Percentiles rank a stretch among this genome's conserved stretches.
Conservation (phyloP, 2,113 vertebrate genomes). For the Pseudorhombus dupliciocellatus region DNA sequence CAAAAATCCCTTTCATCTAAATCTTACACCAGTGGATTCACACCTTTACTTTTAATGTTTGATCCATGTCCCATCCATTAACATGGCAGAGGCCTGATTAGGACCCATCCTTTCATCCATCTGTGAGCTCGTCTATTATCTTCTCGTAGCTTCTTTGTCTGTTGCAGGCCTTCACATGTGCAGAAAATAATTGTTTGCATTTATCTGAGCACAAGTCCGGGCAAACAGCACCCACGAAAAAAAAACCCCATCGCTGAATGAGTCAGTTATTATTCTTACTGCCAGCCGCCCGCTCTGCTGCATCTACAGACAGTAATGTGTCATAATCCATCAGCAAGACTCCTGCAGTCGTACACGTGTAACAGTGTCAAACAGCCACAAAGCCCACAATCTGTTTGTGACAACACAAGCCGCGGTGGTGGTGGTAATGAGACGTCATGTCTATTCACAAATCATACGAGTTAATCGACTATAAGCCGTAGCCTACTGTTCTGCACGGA, state of each 20-base stretch:
- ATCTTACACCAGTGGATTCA: too few relatives aligned
- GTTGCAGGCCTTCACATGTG: background rate
- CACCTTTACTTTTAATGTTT: too few relatives aligned
- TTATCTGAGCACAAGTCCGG: background rate
- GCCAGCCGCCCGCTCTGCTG: background rate
- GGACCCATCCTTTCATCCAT: too few relatives aligned
- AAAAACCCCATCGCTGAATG: background rate
- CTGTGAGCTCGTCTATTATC: too few relatives aligned
- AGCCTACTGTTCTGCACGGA: background rate
- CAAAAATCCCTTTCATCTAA: too few relatives aligned
- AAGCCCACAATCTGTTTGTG: background rate
- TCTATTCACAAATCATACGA: conserved; percentile 3
- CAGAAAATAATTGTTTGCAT: background rate
- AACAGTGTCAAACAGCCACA: background rate
- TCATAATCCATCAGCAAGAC: conserved; percentile 6
- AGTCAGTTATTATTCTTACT: background rate
- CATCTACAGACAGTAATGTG: background rate
- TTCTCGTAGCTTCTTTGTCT: background rate
- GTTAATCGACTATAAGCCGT: background rate
- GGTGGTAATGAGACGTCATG: conserved; percentile 18
- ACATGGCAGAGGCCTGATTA: too few relatives aligned
- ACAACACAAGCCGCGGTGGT: background rate
- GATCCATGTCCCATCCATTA: too few relatives aligned
- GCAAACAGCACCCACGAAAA: too few relatives aligned
- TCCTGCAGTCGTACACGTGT: background rate